Evolutionary conservation across 1,140 invertebrate species (phyloP).

Genomic region (Drosophila grimshawi): DNA sequence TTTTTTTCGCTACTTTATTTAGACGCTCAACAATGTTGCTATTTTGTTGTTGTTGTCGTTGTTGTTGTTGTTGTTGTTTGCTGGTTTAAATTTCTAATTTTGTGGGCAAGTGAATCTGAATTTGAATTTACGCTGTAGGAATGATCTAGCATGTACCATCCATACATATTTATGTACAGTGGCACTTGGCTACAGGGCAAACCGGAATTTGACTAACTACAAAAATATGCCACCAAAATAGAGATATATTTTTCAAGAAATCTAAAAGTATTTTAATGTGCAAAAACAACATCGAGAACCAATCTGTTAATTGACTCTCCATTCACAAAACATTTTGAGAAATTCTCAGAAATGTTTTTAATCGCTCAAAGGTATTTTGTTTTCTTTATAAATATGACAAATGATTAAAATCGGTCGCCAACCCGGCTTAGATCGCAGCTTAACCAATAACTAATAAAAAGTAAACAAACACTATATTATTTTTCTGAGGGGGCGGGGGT

Average conservation of each 20-base stretch:
- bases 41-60: conserved; percentile 53
- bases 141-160: conserved; percentile 65
- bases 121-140: conserved; percentile 69
- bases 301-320: too few species aligned
- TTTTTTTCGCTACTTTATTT: conserved; percentile 68
- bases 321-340: too few species aligned
- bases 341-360: neutral
- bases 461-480: too few species aligned
- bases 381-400: too few species aligned
- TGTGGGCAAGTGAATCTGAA: conserved; percentile 82
- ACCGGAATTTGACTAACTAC: neutral
- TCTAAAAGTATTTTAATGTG: too few species aligned
- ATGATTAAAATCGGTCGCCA: too few species aligned
- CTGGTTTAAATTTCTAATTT: conserved; percentile 79
- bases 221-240: neutral
- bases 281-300: too few species aligned
- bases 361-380: too few species aligned
- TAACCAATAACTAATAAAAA: too few species aligned
- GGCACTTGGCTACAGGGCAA: neutral
- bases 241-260: too few species aligned
- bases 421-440: too few species aligned
- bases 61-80: conserved; percentile 27
- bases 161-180: conserved; percentile 42
- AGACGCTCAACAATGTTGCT: conserved; percentile 67
- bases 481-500: too few species aligned